phyloP scores from a whole-genome alignment of 2,113 vertebrate species.

The Muntiacus muntjak region DNA sequence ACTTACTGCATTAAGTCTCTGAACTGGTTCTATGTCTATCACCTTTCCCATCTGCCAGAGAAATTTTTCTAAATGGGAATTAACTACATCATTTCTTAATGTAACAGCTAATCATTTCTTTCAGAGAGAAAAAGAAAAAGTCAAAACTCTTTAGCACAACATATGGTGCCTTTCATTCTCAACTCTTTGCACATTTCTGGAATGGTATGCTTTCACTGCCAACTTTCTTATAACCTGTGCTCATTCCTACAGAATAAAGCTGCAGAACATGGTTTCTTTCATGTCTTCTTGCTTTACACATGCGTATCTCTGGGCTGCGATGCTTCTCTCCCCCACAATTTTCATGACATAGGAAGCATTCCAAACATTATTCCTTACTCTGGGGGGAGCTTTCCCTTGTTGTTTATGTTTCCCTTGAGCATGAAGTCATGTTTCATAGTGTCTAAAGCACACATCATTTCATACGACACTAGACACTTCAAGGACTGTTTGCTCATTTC shows the following conservation, averaged over 20 bases:
- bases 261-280: not conserved
- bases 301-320: not conserved
- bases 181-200: not conserved
- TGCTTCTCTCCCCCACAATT: accelerated
- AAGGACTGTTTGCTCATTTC: not conserved
- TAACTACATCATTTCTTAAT: not conserved
- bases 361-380: not conserved
- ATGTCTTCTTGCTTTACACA: not conserved
- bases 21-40: not conserved
- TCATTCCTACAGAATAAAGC: not conserved
- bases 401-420: not conserved
- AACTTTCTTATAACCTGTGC: not conserved
- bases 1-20: not conserved
- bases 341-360: not conserved
- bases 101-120: not conserved
- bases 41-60: not conserved
- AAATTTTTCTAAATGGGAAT: not conserved
- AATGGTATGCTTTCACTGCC: not conserved
- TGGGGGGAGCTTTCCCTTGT: not conserved
- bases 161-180: not conserved
- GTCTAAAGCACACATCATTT: not conserved
- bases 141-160: not conserved
- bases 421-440: accelerated
- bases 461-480: not conserved
- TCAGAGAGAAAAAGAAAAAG: not conserved